These are phyloP conservation scores for Megaceryle torquata DNA, from an alignment of 2,113 vertebrate species.

Conservation along the genomic window DNA sequence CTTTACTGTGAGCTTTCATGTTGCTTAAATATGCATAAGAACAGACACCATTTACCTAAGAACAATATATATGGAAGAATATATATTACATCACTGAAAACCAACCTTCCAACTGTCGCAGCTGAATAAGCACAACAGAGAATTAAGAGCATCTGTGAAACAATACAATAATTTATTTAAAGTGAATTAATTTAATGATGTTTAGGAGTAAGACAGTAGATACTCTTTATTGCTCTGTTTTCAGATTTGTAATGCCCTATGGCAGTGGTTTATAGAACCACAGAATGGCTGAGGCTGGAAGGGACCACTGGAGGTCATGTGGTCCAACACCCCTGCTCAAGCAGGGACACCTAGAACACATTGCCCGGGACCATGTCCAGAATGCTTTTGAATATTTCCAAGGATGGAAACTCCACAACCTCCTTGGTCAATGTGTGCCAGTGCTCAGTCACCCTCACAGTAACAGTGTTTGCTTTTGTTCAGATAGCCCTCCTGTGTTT, in stretches of 20 bases:
- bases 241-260: neutral
- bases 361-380: neutral
- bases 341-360: neutral
- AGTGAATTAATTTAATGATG: neutral
- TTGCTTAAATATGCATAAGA: neutral
- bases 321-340: neutral
- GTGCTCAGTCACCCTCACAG: neutral
- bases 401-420: neutral
- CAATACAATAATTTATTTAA: neutral
- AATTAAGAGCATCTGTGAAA: neutral
- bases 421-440: neutral
- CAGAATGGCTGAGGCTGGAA: neutral
- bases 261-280: neutral
- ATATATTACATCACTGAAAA: neutral
- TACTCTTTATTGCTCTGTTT: neutral
- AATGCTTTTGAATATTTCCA: neutral
- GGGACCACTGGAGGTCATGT: neutral
- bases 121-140: neutral
- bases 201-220: neutral
- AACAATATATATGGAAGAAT: neutral
- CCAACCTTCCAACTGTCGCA: neutral
- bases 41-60: neutral
- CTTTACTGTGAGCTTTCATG: neutral
- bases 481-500: neutral
- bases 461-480: neutral